Conservation (phyloP, 2,113 vertebrate species). For the Capreolus pygargus region DNA sequence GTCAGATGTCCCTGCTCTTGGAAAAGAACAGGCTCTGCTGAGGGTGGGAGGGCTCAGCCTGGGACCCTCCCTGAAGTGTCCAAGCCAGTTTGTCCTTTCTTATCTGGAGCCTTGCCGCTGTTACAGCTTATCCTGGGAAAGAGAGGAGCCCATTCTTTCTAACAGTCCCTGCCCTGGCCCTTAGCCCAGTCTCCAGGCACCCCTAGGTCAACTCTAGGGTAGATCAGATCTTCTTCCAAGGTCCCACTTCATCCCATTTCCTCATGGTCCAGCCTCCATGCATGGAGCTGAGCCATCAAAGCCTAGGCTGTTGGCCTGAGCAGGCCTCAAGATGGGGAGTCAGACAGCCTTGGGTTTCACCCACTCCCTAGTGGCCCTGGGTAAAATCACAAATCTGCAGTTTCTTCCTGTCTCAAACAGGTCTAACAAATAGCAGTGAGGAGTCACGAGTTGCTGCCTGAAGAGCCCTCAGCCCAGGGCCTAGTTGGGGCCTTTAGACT, state of each 20-base stretch:
- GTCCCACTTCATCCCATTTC: neutral
- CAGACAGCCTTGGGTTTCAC: neutral
- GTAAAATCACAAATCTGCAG: neutral
- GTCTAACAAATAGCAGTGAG: neutral
- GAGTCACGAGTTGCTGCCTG: neutral
- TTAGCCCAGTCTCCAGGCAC: neutral
- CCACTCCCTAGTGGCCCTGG: neutral
- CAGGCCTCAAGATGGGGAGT: neutral
- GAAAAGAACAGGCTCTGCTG: neutral
- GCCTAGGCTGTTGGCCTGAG: neutral
- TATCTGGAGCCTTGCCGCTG: neutral
- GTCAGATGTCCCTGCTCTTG: neutral
- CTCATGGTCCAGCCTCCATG: neutral
- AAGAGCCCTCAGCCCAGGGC: neutral
- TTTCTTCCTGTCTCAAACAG: neutral
- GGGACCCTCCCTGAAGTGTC: neutral
- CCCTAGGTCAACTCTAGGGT: neutral
- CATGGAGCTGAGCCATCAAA: neutral
- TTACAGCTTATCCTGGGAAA: neutral
- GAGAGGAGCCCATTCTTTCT: neutral
- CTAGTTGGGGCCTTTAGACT: too few relatives aligned
- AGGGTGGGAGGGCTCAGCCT: neutral
- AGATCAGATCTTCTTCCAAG: neutral
- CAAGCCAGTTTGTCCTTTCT: neutral
- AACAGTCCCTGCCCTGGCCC: neutral